Conservation (phyloP, 1,140 invertebrate genomes). For the Chionoecetes opilio region DNA sequence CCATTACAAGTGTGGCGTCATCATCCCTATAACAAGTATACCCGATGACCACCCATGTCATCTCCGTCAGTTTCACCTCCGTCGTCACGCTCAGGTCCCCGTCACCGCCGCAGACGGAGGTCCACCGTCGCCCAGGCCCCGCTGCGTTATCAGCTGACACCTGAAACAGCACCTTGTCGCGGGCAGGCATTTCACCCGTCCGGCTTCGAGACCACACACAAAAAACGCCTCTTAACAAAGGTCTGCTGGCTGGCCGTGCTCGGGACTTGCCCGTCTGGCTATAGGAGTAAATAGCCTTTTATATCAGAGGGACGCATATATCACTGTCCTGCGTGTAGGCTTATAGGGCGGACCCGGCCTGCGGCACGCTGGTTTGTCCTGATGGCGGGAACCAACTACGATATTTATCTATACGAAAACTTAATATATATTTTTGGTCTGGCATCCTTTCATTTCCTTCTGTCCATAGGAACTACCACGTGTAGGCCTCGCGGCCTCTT, state of each 20-base stretch:
- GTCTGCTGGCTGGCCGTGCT: constrained; percentile 57
- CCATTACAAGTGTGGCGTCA: background rate
- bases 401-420: background rate
- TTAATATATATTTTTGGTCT: background rate
- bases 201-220: constrained; percentile 54
- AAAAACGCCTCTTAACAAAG: constrained; percentile 62
- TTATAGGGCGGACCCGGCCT: constrained; percentile 55
- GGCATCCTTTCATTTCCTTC: background rate
- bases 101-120: background rate
- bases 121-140: background rate
- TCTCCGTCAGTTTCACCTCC: background rate
- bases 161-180: background rate
- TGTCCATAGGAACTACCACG: too few species aligned
- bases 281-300: constrained; percentile 65
- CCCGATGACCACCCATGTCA: background rate
- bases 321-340: constrained; percentile 60
- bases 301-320: constrained; percentile 61
- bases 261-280: constrained; percentile 48
- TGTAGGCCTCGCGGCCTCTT: too few species aligned
- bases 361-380: background rate
- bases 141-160: constrained; percentile 21
- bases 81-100: background rate
- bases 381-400: background rate
- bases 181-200: constrained; percentile 40
- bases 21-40: background rate